Conservation (phyloP, 2,113 vertebrate species). For the Oncorhynchus clarkii region DNA sequence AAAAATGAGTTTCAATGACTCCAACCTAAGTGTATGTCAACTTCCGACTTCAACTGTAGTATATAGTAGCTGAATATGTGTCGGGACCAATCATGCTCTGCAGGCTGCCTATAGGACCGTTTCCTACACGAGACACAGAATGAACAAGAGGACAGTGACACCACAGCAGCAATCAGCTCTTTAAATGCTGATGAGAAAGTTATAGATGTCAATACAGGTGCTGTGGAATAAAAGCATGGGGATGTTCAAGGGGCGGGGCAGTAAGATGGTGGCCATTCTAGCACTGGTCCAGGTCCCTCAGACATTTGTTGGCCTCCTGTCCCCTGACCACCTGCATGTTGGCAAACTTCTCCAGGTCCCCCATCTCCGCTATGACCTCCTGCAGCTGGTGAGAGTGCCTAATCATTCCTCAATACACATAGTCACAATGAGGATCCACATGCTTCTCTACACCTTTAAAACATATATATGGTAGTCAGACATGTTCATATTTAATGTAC, state of each 20-base stretch:
- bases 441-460: too few relatives aligned
- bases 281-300: conserved; percentile 64
- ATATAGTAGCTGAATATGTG: conserved; percentile 59
- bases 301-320: conserved; percentile 50
- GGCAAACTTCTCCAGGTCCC: conserved; percentile 61
- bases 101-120: conserved; percentile 57
- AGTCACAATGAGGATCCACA: too few relatives aligned
- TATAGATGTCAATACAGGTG: background rate
- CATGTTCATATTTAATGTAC: too few relatives aligned
- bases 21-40: too few relatives aligned
- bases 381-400: conserved; percentile 49
- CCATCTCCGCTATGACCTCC: conserved; percentile 47
- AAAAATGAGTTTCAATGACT: conserved; percentile 24
- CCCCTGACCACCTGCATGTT: conserved; percentile 52
- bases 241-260: conserved; percentile 19
- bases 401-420: background rate
- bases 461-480: too few relatives aligned
- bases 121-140: conserved; percentile 43
- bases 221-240: background rate
- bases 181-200: background rate
- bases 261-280: conserved; percentile 4
- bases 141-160: background rate
- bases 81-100: conserved; percentile 51
- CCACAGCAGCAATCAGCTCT: background rate
- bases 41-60: conserved; percentile 19